Percentiles rank a stretch among this genome's conserved stretches.
phyloP scores from a whole-genome alignment of 2,113 vertebrate genomes.

The Rhipidura dahli region DNA sequence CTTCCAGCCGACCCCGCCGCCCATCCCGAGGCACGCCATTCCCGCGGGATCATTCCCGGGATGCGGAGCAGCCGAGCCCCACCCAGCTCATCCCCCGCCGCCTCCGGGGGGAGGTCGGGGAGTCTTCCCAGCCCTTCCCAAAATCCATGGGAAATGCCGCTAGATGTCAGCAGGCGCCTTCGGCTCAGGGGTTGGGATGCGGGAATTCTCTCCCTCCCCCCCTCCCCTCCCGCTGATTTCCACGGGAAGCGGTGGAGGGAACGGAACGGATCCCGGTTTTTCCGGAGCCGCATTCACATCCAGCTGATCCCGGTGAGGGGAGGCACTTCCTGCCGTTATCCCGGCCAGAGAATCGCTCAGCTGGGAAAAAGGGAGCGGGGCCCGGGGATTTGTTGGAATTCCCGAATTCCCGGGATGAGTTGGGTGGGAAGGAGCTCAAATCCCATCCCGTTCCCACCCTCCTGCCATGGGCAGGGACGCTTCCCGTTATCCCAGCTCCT shows the following conservation, averaged over 20 bases:
- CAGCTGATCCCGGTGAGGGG: no score
- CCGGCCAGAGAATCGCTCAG: not conserved
- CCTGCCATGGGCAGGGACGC: no score
- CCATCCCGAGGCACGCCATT: constrained; percentile 67
- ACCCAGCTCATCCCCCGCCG: not conserved
- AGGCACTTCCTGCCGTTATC: constrained; percentile 51
- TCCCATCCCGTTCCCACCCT: not conserved
- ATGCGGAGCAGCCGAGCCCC: not conserved
- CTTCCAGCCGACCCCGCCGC: constrained; percentile 83
- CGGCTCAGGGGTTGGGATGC: not conserved
- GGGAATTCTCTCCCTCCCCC: not conserved
- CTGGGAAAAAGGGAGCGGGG: not conserved
- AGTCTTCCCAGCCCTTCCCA: not conserved
- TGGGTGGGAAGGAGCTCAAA: not conserved
- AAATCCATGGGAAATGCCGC: constrained; percentile 57
- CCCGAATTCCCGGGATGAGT: not conserved
- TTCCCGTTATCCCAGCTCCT: not conserved
- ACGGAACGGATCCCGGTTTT: constrained; percentile 40
- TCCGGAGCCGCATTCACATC: no score
- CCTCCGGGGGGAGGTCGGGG: not conserved
- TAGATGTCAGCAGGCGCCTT: constrained; percentile 77
- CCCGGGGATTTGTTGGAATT: not conserved
- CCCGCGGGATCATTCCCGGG: not conserved
- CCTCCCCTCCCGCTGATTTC: not conserved
- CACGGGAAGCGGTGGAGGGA: constrained; percentile 57